Evolutionary conservation across 2,113 vertebrate species (phyloP), one percentile per base, ranked within the genome.

Genomic region (Ameiurus melas): DNA sequence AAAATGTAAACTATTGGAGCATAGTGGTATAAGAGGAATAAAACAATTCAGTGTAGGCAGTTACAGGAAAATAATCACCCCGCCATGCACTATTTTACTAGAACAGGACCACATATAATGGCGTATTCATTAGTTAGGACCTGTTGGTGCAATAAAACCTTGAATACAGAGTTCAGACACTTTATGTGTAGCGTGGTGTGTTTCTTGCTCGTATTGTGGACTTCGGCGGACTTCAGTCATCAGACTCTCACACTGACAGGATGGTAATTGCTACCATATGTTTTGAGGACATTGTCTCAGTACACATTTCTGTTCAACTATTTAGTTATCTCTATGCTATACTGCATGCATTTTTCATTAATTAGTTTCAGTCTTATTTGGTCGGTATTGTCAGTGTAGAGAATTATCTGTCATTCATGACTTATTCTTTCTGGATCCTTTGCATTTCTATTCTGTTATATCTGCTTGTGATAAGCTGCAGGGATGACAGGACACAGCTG

Each of bases 381-480:
- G 12, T 5, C 43, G 51, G 25, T 82, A n/a, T 53, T 70, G 33
- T 79, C 58, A 64, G 16, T 62, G 51, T 57, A 62, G 33, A 71
- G 22, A 82, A 51, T 83, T 60, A 64, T 73, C 80, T 51, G 68
- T 64, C 58, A 64, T 60, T 39, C 71, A 33, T 53, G 27, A 53
- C 39, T 39, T 51, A 36, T 70, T 47, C 27, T 51, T 64, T 39
- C 33, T 33, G 2, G 16, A 25, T 17, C 5, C 57, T 30, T 79
- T 80, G 12, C 16, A 64, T 47, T 64, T 62, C 36, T 80, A 30
- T 55, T 33, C 19, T 5, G 27, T 51, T 66, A 47, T 51, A 79
- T 62, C 85, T 86, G 75, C 78, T 57, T 13, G 20, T 66, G n/a
- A 86, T 51, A 86, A 78, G 85, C 60, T 80, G 75, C 47, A 33